Percentiles rank a stretch among this genome's conserved stretches.
Evolutionary conservation across 2,888 invertebrate species (phyloP).

Genomic region (Platynereis dumerilii): DNA sequence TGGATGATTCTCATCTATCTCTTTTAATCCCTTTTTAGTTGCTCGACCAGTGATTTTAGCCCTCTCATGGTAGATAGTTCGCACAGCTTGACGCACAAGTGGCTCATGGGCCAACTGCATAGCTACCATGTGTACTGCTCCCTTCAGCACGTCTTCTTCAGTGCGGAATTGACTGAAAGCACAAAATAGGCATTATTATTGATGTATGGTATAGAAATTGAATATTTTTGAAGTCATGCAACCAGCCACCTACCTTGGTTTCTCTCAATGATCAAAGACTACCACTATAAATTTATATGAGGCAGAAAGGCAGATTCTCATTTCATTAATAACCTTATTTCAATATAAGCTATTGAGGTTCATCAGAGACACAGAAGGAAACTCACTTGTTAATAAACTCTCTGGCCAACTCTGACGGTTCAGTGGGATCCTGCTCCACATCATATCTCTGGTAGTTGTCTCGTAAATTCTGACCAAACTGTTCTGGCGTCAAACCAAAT

Average conservation of each 20-base stretch:
- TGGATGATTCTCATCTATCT: slow-evolving; percentile 91
- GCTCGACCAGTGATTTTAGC: slow-evolving; percentile 83
- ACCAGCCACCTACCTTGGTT: no score
- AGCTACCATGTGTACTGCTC: slow-evolving; percentile 92
- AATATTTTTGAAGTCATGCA: no score
- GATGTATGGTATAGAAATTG: background rate
- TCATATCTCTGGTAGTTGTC: slow-evolving; percentile 95
- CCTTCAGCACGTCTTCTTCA: slow-evolving; percentile 84
- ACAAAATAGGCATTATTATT: slow-evolving; percentile 1
- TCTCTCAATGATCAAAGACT: no score
- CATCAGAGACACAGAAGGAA: no score
- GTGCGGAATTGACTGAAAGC: slow-evolving; percentile 67
- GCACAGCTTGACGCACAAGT: slow-evolving; percentile 80
- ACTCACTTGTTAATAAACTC: slow-evolving; percentile 70
- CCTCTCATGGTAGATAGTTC: slow-evolving; percentile 84
- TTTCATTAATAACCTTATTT: no score
- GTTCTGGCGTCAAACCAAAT: slow-evolving; percentile 91
- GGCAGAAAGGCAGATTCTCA: no score
- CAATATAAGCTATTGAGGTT: no score
- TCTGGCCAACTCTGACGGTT: slow-evolving; percentile 81
- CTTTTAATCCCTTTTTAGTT: slow-evolving; percentile 86
- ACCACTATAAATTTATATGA: no score
- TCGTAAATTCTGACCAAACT: slow-evolving; percentile 94
- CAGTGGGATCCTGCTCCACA: slow-evolving; percentile 86
- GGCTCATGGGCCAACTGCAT: slow-evolving; percentile 93